Conservation (phyloP, 2,888 invertebrate species). For the Diadegma fenestrale region DNA sequence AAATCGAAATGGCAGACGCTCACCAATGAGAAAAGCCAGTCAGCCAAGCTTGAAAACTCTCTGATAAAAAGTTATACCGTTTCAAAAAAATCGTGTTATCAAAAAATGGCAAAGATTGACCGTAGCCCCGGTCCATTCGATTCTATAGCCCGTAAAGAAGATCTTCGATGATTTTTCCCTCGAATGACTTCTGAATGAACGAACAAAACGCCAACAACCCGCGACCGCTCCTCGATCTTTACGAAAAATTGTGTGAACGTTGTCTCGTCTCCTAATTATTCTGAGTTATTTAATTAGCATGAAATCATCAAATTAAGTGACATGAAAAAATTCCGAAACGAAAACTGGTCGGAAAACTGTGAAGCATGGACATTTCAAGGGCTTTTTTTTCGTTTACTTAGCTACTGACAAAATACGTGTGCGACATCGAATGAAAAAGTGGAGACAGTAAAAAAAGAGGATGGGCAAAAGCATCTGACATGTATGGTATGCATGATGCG, state of each 20-base stretch:
- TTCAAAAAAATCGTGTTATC: too few species aligned
- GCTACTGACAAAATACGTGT: conserved; percentile 7
- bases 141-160: too few species aligned
- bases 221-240: background rate
- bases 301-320: background rate
- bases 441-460: conserved; percentile 23
- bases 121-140: too few species aligned
- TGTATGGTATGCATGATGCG: conserved; percentile 25
- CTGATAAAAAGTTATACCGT: too few species aligned
- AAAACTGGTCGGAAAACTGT: background rate
- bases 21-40: too few species aligned
- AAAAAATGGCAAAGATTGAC: too few species aligned
- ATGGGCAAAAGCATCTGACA: conserved; percentile 41
- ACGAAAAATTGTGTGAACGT: background rate
- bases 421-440: background rate
- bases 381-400: conserved; percentile 7
- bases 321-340: background rate
- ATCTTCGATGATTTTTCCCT: background rate
- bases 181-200: background rate
- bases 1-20: too few species aligned
- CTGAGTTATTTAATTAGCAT: background rate
- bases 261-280: background rate
- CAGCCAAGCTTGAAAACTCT: too few species aligned
- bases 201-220: background rate
- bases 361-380: background rate